Conservation (phyloP, 2,113 vertebrate species). For the Melanerpes formicivorus region DNA sequence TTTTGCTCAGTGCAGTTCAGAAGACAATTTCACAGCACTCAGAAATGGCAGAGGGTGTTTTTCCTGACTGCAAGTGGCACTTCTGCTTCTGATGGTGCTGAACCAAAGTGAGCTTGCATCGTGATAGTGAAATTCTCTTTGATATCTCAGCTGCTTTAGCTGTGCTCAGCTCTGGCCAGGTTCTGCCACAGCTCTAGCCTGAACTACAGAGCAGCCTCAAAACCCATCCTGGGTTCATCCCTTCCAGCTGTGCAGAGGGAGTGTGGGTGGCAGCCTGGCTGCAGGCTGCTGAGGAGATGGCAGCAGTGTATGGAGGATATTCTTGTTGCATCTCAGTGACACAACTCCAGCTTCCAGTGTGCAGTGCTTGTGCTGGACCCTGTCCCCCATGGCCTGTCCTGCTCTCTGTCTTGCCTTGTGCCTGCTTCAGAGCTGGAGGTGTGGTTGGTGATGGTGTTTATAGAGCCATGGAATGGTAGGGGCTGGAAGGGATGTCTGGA, state of each 20-base stretch:
- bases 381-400: rapidly evolving
- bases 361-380: not conserved
- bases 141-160: not conserved
- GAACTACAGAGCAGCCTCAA: not conserved
- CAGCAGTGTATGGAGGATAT: not conserved
- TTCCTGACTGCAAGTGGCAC: not conserved
- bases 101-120: not conserved
- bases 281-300: not conserved
- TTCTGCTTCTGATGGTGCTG: not conserved
- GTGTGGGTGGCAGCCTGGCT: not conserved
- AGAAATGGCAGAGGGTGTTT: not conserved
- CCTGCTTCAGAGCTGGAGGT: not conserved
- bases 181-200: not conserved
- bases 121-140: not conserved
- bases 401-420: not conserved
- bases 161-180: not conserved
- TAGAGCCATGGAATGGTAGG: too few species aligned
- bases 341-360: rapidly evolving
- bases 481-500: too few species aligned
- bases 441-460: not conserved
- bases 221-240: not conserved
- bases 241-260: too few species aligned
- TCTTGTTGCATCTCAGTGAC: not conserved
- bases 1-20: not conserved
- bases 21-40: not conserved